Evolutionary conservation across 2,113 vertebrate species (phyloP).

Genomic region (Quiscalus mexicanus): DNA sequence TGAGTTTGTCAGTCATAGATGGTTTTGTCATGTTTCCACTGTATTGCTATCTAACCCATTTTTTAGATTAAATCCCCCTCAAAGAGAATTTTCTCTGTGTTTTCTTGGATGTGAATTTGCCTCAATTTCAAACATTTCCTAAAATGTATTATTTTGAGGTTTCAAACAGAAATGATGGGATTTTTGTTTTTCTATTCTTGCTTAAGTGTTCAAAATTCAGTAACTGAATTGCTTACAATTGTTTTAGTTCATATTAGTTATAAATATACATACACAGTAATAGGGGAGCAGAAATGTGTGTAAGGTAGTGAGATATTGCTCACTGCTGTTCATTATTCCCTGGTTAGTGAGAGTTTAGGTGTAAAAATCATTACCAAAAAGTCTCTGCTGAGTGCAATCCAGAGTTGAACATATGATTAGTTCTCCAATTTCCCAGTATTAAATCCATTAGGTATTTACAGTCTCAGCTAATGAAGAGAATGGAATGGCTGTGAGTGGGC

Average conservation of each 20-base stretch:
- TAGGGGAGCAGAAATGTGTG: background rate
- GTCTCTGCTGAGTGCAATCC: background rate
- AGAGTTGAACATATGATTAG: background rate
- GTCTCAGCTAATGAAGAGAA: background rate
- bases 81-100: background rate
- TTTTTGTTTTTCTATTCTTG: background rate
- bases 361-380: background rate
- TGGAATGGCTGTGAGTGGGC: background rate
- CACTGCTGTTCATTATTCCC: background rate
- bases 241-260: background rate
- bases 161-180: background rate
- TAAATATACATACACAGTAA: background rate
- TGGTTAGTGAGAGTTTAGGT: background rate
- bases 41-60: background rate
- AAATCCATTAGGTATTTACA: background rate
- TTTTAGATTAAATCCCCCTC: background rate
- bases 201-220: background rate
- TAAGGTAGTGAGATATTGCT: background rate
- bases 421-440: background rate
- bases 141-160: background rate
- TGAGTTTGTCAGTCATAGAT: background rate
- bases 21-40: background rate
- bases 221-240: background rate
- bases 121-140: background rate
- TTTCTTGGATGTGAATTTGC: background rate